These are phyloP conservation scores for Aethina tumida DNA, from an alignment of 1,140 invertebrate genomes.

Conservation along the genomic window DNA sequence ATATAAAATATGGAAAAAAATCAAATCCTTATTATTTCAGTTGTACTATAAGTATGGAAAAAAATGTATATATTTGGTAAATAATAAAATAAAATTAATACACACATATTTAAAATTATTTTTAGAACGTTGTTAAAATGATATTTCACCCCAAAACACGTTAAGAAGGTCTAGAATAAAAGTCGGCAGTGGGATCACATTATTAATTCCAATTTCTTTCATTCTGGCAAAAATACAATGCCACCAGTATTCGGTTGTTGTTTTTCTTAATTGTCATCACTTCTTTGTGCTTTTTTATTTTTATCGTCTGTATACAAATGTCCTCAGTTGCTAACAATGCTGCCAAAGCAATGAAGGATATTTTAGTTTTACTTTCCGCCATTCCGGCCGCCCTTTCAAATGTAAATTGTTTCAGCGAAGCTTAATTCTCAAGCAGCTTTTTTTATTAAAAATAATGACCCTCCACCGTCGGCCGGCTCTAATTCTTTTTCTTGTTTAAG, in stretches of 20 bases:
- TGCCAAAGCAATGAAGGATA: constrained; percentile 18
- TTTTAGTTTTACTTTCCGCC: constrained; percentile 23
- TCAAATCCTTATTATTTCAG: no score
- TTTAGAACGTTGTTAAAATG: no score
- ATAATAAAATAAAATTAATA: no score
- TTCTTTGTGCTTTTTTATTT: constrained; percentile 26
- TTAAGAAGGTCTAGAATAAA: no score
- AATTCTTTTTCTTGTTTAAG: no score
- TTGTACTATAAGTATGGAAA: no score
- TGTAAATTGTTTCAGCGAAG: constrained; percentile 21
- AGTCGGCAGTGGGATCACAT: constrained; percentile 25
- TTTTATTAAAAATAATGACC: constrained; percentile 4
- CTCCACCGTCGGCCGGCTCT: neutral
- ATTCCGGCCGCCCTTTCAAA: constrained; percentile 20
- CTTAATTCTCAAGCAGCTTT: constrained; percentile 6
- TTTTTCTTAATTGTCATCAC: constrained; percentile 30
- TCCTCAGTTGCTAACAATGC: constrained; percentile 22
- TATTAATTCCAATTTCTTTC: constrained; percentile 31
- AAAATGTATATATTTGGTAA: no score
- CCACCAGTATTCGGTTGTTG: constrained; percentile 23
- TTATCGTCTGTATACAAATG: constrained; percentile 26
- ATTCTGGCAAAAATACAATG: constrained; percentile 27
- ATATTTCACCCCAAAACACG: no score
- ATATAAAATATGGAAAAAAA: no score
- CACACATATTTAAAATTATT: no score